Percentiles rank a stretch among this genome's conserved stretches.
These are phyloP conservation scores for Sporophila hypoxantha DNA, from an alignment of 2,113 vertebrate genomes.

Conservation along the genomic window DNA sequence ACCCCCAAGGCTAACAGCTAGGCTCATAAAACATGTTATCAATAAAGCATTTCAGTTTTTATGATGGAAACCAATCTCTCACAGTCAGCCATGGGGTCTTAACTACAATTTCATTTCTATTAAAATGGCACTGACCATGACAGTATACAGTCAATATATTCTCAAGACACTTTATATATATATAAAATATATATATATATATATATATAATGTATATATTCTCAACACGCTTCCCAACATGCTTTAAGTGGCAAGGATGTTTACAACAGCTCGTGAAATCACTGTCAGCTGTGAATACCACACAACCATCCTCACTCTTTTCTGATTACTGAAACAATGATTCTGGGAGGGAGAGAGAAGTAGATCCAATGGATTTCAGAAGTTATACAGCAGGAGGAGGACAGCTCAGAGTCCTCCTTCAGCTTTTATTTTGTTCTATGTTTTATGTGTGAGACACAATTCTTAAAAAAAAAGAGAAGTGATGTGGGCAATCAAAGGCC, in stretches of 20 bases:
- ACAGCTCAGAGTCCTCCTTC: background rate
- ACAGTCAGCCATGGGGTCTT: conserved; percentile 6
- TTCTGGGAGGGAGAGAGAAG: background rate
- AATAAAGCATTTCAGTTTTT: conserved; percentile 56
- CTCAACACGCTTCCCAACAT: background rate
- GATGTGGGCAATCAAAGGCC: background rate
- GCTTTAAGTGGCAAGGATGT: conserved; percentile 18
- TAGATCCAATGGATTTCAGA: background rate
- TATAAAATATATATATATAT: background rate
- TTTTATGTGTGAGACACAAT: background rate
- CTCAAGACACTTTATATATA: background rate
- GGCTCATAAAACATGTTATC: conserved; percentile 39
- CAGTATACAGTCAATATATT: background rate
- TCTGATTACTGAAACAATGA: background rate
- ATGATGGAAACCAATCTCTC: conserved; percentile 43
- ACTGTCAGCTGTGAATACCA: conserved; percentile 19
- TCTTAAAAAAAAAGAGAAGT: background rate
- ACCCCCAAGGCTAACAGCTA: conserved; percentile 22
- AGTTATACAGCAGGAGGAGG: background rate
- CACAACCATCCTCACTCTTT: background rate
- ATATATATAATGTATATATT: background rate
- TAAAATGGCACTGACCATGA: background rate
- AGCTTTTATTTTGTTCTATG: background rate
- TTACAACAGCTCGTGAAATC: conserved; percentile 31
- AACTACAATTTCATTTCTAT: conserved; percentile 21